Evolutionary conservation across 2,797 vertebrate species (phyloP).

Genomic region (Poeciliopsis gracilis): DNA sequence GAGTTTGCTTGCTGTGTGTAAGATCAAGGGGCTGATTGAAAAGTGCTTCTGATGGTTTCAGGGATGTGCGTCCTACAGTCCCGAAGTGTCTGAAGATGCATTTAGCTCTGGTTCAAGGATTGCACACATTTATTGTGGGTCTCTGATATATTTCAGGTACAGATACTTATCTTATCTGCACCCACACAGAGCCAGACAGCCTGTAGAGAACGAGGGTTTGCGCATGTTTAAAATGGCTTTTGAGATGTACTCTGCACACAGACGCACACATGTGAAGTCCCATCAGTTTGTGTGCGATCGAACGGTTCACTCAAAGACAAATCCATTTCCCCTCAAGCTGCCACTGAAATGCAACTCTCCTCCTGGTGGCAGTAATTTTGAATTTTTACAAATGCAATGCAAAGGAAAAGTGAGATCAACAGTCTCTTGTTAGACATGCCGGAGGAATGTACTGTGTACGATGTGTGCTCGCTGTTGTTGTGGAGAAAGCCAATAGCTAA

Average conservation of each 20-base stretch:
- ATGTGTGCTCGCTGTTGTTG: slow-evolving; percentile 43
- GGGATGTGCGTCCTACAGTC: slow-evolving; percentile 61
- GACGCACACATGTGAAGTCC: slow-evolving; percentile 24
- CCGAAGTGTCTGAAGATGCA: slow-evolving; percentile 60
- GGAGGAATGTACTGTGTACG: slow-evolving; percentile 61
- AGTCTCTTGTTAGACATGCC: slow-evolving; percentile 60
- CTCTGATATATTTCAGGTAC: neutral
- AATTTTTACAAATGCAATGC: slow-evolving; percentile 71
- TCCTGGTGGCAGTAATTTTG: slow-evolving; percentile 21
- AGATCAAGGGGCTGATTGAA: slow-evolving; percentile 65
- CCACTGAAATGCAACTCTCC: slow-evolving; percentile 43
- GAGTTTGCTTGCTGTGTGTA: slow-evolving; percentile 69
- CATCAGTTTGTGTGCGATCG: slow-evolving; percentile 13
- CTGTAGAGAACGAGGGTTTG: slow-evolving; percentile 54
- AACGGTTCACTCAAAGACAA: slow-evolving; percentile 66
- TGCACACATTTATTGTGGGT: neutral
- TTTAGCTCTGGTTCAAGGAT: slow-evolving; percentile 38
- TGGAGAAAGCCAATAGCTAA: slow-evolving; percentile 52
- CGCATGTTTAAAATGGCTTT: slow-evolving; percentile 75
- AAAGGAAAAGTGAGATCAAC: slow-evolving; percentile 57
- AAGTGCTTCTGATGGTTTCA: slow-evolving; percentile 72
- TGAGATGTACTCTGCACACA: slow-evolving; percentile 70
- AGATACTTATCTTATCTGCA: neutral
- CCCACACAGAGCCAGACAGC: slow-evolving; percentile 55
- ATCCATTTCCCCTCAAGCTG: slow-evolving; percentile 64